A percentile compares a stretch with the other conserved stretches of the same genome.
Evolutionary conservation across 2,113 vertebrate species (phyloP).

Genomic region (Cricetomys ansorgei): DNA sequence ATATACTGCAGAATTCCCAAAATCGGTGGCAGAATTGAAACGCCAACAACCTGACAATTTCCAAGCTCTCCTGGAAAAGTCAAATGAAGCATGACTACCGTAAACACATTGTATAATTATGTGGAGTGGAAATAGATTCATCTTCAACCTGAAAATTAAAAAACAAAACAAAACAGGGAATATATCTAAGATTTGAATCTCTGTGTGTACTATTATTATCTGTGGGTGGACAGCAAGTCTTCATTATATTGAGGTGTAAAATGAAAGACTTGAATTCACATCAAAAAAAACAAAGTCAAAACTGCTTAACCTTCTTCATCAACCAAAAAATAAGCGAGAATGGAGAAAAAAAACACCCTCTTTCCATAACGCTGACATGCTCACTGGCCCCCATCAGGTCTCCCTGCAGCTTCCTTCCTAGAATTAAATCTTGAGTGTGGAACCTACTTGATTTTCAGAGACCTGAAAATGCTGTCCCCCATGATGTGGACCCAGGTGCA

Average conservation of each 20-base stretch:
- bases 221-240: not conserved
- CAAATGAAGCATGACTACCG: not conserved
- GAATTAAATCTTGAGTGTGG: not conserved
- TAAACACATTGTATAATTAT: not conserved
- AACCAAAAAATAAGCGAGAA: conserved; percentile 15
- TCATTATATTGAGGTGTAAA: not conserved
- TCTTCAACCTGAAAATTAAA: not conserved
- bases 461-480: not conserved
- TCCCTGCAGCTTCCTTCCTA: not conserved
- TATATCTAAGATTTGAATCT: not conserved
- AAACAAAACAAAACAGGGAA: not conserved
- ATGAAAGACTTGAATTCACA: not conserved
- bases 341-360: not conserved
- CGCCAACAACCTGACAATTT: not conserved
- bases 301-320: not conserved
- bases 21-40: conserved; percentile 44
- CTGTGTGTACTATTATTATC: not conserved
- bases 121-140: conserved; percentile 15
- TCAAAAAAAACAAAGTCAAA: not conserved
- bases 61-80: not conserved
- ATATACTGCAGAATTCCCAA: not conserved
- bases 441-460: not conserved
- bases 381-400: not conserved
- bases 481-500: conserved; percentile 53
- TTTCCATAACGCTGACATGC: not conserved